Base-by-base conservation (phyloP, 2,888 invertebrate genomes). In the Myopa tessellatipennis region DNA sequence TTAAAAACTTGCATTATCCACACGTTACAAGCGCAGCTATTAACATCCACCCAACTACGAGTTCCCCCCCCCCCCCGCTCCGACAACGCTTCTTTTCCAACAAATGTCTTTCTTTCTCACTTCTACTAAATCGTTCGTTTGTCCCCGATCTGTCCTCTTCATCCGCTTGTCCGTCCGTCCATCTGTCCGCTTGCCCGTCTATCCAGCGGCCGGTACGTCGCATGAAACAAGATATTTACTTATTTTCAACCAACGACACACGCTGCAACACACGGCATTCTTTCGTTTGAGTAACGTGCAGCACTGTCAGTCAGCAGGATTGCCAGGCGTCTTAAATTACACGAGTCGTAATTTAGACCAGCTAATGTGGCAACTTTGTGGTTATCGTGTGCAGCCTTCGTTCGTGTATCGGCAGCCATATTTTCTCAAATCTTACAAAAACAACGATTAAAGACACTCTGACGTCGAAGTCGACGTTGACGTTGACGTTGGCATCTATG, bases 271-370 rank as follows among this genome's bases (percentile, higher is more conserved):
- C 69, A 69, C 76, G 76, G 76, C 61, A 79, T 80, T 79, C 81
- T 71, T 78, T 78, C 81, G 86, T 86, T 85, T 86, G 86, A 85
- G 86, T 86, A 86, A 86, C 86, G 86, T 84, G 85, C 85, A 65
- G 34, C 85, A 85, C 36, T 70, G 34, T 14, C 36, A 14, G 38
- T 65, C 34, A 65, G 65, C 26, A 60, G 79, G 72, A 68, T 75
- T 79, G 75, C 77, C 77, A 79, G 67, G 72, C 71, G 77, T 60
- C 36, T 60, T 26, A 38, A 61, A 73, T 73, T 73, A 61, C 70
- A 70, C 26, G 16, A 70, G 70, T 70, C 52, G 55, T 70, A 70
- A 70, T 70, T 55, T 70, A 70, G 70, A 65, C 16, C 65, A 36
- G 65, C 65, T 65, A 65, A 38, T 65, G 65, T 38, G 65, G 65